These are phyloP conservation scores for Pan troglodytes DNA, from an alignment of 2,113 vertebrate genomes.

Conservation along the genomic window NHGRI_mPanTro3-v2.1_pri NC_072402.2:91968001-91968500, in stretches of 20 bases:
- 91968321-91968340: not conserved
- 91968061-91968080: not conserved
- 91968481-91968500: not conserved
- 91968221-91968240: not conserved
- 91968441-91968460: not conserved
- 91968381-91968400: not conserved
- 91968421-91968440: not conserved
- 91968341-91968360: not conserved
- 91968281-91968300: not conserved
- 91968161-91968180: accelerated
- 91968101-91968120: not conserved
- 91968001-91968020: not conserved
- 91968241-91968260: not conserved
- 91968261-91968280: not conserved
- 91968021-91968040: not conserved
- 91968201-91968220: not conserved
- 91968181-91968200: not conserved
- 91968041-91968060: not conserved
- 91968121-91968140: not conserved
- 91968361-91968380: not conserved
- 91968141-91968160: not conserved
- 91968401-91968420: not conserved
- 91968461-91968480: not conserved
- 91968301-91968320: not conserved
- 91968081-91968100: not conserved